phyloP scores from a whole-genome alignment of 2,888 invertebrate genomes.

The Dyspetes luteomarginatus region DNA sequence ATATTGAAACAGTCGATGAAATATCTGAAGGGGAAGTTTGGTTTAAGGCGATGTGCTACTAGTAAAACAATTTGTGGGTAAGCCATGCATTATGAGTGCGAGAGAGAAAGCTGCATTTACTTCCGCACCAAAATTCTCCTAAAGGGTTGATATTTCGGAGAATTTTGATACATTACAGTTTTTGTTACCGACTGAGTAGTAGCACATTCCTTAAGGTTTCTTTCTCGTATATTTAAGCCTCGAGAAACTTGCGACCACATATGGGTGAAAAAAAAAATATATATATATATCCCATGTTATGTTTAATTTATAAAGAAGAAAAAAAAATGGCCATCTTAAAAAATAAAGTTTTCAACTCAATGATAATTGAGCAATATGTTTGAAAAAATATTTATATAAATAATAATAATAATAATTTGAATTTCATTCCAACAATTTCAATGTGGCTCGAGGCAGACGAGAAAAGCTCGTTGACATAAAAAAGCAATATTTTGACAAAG shows the following conservation, averaged over 20 bases:
- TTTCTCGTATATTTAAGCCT: neutral
- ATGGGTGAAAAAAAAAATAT: neutral
- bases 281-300: too few species aligned
- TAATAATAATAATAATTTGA: neutral
- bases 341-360: neutral
- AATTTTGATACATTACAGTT: too few species aligned
- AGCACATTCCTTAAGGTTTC: too few species aligned
- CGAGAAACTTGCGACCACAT: neutral
- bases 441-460: neutral
- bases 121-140: too few species aligned
- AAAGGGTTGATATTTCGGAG: too few species aligned
- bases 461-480: neutral
- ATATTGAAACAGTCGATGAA: slow-evolving; percentile 47
- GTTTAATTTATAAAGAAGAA: neutral
- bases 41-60: too few species aligned
- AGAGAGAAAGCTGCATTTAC: too few species aligned
- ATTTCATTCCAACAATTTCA: neutral
- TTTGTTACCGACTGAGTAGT: too few species aligned
- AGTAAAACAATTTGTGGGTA: too few species aligned
- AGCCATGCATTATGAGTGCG: too few species aligned
- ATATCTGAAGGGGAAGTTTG: neutral
- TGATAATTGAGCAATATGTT: neutral
- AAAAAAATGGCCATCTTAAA: neutral
- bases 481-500: neutral
- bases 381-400: neutral